A percentile compares a stretch with the other conserved stretches of the same genome.
phyloP scores from a whole-genome alignment of 2,113 vertebrate genomes.

The Macquaria australasica region DNA sequence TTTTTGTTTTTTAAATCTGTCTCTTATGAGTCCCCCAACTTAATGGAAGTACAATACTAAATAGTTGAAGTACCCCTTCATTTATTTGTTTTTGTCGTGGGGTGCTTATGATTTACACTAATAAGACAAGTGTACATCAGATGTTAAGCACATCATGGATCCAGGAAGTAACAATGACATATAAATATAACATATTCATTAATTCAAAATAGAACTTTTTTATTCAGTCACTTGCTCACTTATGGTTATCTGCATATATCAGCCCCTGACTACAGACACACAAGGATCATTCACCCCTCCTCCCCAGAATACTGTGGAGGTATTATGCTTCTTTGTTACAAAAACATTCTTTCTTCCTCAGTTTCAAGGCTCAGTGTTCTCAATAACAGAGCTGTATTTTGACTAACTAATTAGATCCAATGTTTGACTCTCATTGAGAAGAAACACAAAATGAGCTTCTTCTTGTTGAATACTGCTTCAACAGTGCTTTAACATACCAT shows the following conservation, averaged over 20 bases:
- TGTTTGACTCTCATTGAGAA: constrained; percentile 16
- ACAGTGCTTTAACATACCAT: not conserved
- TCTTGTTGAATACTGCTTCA: constrained; percentile 35
- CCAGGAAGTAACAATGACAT: not conserved
- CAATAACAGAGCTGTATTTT: not conserved
- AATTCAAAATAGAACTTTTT: not conserved
- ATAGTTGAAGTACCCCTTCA: too few species aligned
- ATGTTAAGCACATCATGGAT: not conserved
- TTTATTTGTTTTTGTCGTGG: not conserved
- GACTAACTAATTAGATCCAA: constrained; percentile 5
- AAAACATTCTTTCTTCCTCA: not conserved
- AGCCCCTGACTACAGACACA: not conserved
- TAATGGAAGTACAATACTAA: too few species aligned
- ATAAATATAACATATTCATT: not conserved
- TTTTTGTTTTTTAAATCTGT: too few species aligned
- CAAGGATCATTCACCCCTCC: not conserved
- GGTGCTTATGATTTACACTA: not conserved
- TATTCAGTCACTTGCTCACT: not conserved
- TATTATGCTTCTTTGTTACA: not conserved
- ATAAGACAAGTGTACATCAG: not conserved
- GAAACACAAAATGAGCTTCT: not conserved
- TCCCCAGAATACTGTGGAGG: not conserved
- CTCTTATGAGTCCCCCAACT: too few species aligned
- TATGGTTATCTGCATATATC: not conserved
- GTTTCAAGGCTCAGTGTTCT: not conserved